These are phyloP conservation scores for Neocloeon triangulifer DNA, from an alignment of 1,140 invertebrate species.

Conservation along the genomic window DNA sequence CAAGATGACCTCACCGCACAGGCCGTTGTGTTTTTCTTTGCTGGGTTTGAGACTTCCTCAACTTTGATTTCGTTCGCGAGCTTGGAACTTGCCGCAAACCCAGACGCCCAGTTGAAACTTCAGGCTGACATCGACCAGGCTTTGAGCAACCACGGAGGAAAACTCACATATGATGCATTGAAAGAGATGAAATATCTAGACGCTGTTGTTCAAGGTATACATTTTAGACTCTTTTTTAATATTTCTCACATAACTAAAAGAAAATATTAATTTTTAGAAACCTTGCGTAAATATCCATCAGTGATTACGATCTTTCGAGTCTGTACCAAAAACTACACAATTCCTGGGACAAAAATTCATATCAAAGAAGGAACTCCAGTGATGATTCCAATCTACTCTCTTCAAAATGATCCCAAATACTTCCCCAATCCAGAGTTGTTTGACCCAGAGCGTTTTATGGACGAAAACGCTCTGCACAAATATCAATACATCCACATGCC, in stretches of 20 bases:
- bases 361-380: neutral
- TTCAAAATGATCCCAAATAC: conserved; percentile 4
- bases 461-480: conserved; percentile 2
- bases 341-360: neutral
- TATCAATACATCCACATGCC: conserved; percentile 3
- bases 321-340: neutral
- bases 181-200: conserved; percentile 20
- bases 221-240: neutral
- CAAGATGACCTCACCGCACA: conserved; percentile 12
- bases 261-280: neutral
- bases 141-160: conserved; percentile 10
- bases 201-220: conserved; percentile 12
- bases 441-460: conserved; percentile 6
- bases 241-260: too few relatives aligned
- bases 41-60: conserved; percentile 24
- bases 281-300: neutral
- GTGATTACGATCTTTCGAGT: neutral
- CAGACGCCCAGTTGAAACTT: conserved; percentile 18
- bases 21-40: conserved; percentile 21
- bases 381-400: neutral
- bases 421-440: conserved; percentile 5
- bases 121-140: conserved; percentile 17
- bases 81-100: conserved; percentile 18
- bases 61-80: conserved; percentile 15
- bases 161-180: conserved; percentile 18